A percentile compares a stretch with the other conserved stretches of the same genome.
Evolutionary conservation across 2,113 vertebrate species (phyloP).

Genomic region (Craseonycteris thonglongyai): DNA sequence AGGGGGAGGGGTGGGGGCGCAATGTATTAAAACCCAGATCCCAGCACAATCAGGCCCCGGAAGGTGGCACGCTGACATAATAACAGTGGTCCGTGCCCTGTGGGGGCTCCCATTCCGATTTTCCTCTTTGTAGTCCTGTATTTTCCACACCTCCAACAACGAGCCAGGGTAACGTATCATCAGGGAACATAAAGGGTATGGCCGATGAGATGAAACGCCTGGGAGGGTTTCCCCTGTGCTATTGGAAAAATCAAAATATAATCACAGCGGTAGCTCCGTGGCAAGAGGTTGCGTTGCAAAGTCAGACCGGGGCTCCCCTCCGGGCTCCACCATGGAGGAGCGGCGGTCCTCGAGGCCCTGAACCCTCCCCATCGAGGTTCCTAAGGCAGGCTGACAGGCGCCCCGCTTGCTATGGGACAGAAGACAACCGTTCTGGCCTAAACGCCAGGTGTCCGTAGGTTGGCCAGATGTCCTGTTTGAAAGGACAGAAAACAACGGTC

Average conservation of each 20-base stretch:
- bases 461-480: too few relatives aligned
- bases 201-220: not conserved
- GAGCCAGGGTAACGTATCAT: not conserved
- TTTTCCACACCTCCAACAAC: slow-evolving; percentile 19
- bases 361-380: too few relatives aligned
- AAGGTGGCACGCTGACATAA: not conserved
- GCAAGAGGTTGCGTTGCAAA: not conserved
- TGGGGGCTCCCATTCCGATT: too few relatives aligned
- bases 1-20: too few relatives aligned
- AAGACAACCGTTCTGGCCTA: too few relatives aligned
- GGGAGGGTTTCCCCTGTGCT: not conserved
- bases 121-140: not conserved
- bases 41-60: not conserved
- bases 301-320: not conserved
- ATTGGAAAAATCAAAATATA: not conserved
- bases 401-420: too few relatives aligned
- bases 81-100: not conserved
- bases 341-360: too few relatives aligned
- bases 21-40: not conserved
- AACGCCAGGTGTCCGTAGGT: too few relatives aligned
- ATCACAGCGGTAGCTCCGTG: not conserved
- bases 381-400: too few relatives aligned
- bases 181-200: slow-evolving; percentile 23
- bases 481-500: too few relatives aligned
- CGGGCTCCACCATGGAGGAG: too few relatives aligned